Base-by-base conservation (phyloP, 2,888 invertebrate genomes). In the Anaspis maculata region DNA sequence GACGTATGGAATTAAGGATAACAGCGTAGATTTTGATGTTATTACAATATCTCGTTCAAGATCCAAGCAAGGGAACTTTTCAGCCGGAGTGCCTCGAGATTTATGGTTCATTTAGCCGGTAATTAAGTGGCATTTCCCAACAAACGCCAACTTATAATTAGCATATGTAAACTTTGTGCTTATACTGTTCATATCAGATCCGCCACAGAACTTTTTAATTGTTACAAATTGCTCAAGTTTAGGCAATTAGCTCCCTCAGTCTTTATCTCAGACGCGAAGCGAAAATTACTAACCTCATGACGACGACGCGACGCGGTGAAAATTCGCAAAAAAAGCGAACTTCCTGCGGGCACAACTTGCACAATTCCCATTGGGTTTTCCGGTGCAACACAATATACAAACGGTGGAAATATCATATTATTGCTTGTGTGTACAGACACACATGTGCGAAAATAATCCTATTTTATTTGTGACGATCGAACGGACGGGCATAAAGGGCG, bases 141-240 rank as follows among this genome's bases (percentile, higher is more conserved):
- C 61, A 62, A n/a, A 58, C 56, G 56, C 55, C 53, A 61, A 61
- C 59, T 61, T 59, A 52, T 64, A 63, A 64, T 64, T 64, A 64
- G 58, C 63, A 64, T 64, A 63, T 64, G 64, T 64, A 63, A 64
- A 64, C 59, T 64, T 63, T 57, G 60, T 53, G 48, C n/a, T n/a
- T n/a, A n/a, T 54, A 54, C 49, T 53, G 51, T 53, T 50, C 59
- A 51, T 49, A 57, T 54, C 53, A 52, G 57, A 57, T 57, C 52
- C 50, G 44, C 35, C 29, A 27, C 44, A 39, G 45, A 57, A 59
- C 53, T 59, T 59, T 60, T 60, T 58, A 59, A 57, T 58, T 57
- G 57, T 58, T 57, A 56, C 59, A 60, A 60, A 60, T 60, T 60
- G 56, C 60, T 45, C 41, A 58, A 59, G 56, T 59, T n/a, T 60